These are phyloP conservation scores for Frieseomelitta varia DNA, from an alignment of 1,140 invertebrate genomes.

Conservation along the genomic window DNA sequence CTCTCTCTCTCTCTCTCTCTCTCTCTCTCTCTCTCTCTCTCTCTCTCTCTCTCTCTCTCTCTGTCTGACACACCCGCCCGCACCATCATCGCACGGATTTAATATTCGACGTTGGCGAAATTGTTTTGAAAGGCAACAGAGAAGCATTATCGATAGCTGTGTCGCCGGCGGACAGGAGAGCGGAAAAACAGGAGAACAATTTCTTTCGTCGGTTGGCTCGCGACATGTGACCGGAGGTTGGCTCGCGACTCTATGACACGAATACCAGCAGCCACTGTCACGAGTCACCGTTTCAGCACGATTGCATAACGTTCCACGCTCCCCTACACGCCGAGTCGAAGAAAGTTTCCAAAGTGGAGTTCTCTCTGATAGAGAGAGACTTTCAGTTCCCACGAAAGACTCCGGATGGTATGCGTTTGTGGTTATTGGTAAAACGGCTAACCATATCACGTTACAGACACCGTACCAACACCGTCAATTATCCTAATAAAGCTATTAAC, in stretches of 20 bases:
- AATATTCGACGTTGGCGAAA: slow-evolving; percentile 15
- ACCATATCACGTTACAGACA: not conserved
- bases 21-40: too few species aligned
- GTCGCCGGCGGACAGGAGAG: not conserved
- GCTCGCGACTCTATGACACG: slow-evolving; percentile 57
- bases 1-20: too few species aligned
- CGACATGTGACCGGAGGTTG: slow-evolving; percentile 24
- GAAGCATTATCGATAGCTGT: not conserved
- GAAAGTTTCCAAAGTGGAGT: slow-evolving; percentile 5
- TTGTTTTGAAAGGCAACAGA: not conserved
- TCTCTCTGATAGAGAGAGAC: not conserved
- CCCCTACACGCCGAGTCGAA: not conserved
- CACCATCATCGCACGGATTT: not conserved
- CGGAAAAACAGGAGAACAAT: not conserved
- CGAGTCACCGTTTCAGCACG: slow-evolving; percentile 46
- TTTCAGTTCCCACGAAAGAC: slow-evolving; percentile 25
- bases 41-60: too few species aligned
- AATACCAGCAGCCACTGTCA: slow-evolving; percentile 43
- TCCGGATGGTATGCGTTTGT: not conserved
- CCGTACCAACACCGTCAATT: not conserved
- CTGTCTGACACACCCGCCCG: too few species aligned
- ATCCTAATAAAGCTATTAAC: slow-evolving; percentile 40
- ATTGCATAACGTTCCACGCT: slow-evolving; percentile 42
- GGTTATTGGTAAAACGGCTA: not conserved
- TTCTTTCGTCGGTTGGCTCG: slow-evolving; percentile 1